Evolutionary conservation across 2,888 invertebrate species (phyloP), one percentile per base, ranked within the genome.

Genomic region (Diplazon laetatorius): DNA sequence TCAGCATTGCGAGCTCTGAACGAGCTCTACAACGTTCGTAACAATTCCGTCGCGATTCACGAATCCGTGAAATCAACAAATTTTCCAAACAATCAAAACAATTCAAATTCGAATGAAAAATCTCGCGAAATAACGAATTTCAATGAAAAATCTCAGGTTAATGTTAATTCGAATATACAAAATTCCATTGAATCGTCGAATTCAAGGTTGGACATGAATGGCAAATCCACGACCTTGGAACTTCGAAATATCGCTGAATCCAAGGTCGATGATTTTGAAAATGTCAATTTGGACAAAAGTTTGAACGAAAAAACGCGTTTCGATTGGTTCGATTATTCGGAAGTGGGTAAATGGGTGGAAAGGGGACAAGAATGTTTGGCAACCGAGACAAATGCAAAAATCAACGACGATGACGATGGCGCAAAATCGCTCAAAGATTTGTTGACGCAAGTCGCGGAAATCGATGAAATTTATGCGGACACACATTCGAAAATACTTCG

Each of bases 401-500:
- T n/a, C n/a, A n/a, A n/a, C n/a, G n/a, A 78, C 62, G 85, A 85
- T 69, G 74, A 80, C 69, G 30, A 82, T 0, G 81, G 80, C n/a
- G 83, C 46, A 50, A 94, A 93, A 85, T 94, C 94, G 4, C 92
- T 95, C 1, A 94, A 95, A 86, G 96, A 96, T 78, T 90, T 96
- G 0, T 92, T 96, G 16, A 94, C 95, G 68, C 95, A 96, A 87
- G 96, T 96, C 18, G 95, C 95, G 3, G 96, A 96, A 84, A 89
- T 96, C 44, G 96, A 96, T 88, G 95, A 96, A 88, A 96, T 96
- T 63, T 96, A 96, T 87, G 94, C 95, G 0, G 95, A 95, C 80
- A 95, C 94, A 68, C 94, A 94, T 57, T 92, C 94, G 10, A 93
- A 95, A 0, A 89, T 95, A 16, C 90, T 87, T 0, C 84, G 87